These are phyloP conservation scores for Brevimyrus niger DNA, from an alignment of 2,113 vertebrate genomes.

Conservation along the genomic window DNA sequence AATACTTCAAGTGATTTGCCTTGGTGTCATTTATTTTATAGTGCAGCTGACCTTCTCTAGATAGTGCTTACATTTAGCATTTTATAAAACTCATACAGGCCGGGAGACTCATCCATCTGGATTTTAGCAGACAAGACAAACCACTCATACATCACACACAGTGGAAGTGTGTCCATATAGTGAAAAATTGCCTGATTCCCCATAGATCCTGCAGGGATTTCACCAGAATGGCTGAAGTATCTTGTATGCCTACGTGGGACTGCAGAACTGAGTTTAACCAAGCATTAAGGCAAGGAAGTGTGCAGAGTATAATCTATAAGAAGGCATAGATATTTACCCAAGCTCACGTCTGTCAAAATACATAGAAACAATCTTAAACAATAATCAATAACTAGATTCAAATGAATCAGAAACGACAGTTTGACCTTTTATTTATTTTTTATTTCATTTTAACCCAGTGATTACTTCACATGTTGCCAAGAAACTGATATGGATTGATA, in stretches of 20 bases:
- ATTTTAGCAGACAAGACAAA: neutral
- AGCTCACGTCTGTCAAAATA: constrained; percentile 19
- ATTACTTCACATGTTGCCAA: neutral
- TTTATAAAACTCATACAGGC: constrained; percentile 8
- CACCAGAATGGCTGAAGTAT: neutral
- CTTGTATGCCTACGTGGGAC: neutral
- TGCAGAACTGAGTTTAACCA: neutral
- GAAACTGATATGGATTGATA: neutral
- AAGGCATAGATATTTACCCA: neutral
- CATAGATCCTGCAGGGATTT: neutral
- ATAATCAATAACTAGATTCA: neutral
- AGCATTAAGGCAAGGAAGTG: neutral
- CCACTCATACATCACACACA: neutral
- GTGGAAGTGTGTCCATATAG: neutral
- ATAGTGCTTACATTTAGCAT: neutral
- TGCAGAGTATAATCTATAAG: neutral
- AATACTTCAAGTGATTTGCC: neutral
- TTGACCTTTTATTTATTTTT: neutral
- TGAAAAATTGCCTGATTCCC: neutral
- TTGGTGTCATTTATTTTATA: constrained; percentile 1
- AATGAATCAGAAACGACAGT: neutral
- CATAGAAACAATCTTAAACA: neutral
- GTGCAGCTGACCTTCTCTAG: neutral
- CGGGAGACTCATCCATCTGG: neutral
- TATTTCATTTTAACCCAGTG: neutral